A percentile compares a stretch with the other conserved stretches of the same genome.
These are phyloP conservation scores for Nerophis lumbriciformis DNA, from an alignment of 2,113 vertebrate species.

Conservation along the genomic window DNA sequence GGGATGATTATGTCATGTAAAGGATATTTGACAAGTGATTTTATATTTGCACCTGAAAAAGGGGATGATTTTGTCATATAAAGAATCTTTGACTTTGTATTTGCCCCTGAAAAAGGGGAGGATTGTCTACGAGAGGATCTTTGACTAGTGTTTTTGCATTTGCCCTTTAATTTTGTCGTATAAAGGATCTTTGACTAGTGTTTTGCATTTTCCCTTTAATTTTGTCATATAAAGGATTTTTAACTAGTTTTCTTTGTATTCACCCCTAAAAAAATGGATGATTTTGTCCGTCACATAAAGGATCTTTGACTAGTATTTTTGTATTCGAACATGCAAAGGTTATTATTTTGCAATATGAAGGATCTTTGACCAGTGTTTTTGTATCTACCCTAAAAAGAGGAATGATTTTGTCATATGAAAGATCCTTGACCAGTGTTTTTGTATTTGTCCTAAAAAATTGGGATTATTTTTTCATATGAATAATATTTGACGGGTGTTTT, in stretches of 20 bases:
- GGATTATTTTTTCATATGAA: too few relatives aligned
- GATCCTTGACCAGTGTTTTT: too few relatives aligned
- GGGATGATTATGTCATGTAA: not conserved
- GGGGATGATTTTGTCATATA: not conserved
- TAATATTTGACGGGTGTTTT: too few relatives aligned
- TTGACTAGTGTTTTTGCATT: too few relatives aligned
- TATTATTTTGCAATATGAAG: not conserved
- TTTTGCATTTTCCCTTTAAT: not conserved
- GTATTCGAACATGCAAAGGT: too few relatives aligned
- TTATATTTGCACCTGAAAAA: fast-evolving
- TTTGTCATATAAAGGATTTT: not conserved
- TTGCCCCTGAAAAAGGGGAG: not conserved
- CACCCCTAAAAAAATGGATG: not conserved
- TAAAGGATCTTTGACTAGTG: not conserved
- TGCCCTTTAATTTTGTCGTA: not conserved
- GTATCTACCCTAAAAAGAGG: too few relatives aligned
- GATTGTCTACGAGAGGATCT: too few relatives aligned
- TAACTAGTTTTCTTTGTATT: too few relatives aligned
- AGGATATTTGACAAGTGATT: not conserved
- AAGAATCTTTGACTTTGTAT: not conserved
- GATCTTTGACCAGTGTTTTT: not conserved
- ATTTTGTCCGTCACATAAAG: not conserved
- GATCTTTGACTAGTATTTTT: not conserved
- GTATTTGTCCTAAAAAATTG: too few relatives aligned
- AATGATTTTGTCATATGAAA: not conserved